phyloP scores from a whole-genome alignment of 2,888 invertebrate species.

The Pseudolycoriella hygida region DNA sequence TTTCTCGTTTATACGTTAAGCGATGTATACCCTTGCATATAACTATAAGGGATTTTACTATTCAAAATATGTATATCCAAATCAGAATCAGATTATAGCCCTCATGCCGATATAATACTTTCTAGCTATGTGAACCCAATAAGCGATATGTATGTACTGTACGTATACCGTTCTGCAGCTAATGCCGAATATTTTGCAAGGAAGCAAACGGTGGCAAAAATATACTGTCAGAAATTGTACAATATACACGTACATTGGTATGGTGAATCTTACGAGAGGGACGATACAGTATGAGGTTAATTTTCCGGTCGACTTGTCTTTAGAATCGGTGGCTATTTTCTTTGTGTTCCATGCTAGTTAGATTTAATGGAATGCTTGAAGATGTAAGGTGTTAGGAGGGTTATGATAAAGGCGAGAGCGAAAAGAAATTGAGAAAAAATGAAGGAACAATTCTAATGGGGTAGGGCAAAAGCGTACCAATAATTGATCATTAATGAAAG shows the following conservation, averaged over 20 bases:
- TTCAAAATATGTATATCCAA: conserved; percentile 1
- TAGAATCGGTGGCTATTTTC: background rate
- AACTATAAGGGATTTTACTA: background rate
- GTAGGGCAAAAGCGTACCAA: too few relatives aligned
- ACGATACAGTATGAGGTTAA: conserved; percentile 14
- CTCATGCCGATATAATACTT: background rate
- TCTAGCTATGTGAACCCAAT: background rate
- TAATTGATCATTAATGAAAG: too few relatives aligned
- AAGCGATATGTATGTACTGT: background rate
- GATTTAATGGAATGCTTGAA: too few relatives aligned
- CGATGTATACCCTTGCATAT: background rate
- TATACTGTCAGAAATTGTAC: background rate
- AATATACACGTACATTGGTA: background rate
- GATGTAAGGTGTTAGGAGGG: too few relatives aligned
- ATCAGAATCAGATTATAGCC: conserved; percentile 5
- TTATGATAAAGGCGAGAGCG: too few relatives aligned
- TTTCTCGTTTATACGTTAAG: background rate
- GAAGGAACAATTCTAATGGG: too few relatives aligned
- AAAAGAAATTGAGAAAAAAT: too few relatives aligned
- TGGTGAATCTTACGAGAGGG: background rate
- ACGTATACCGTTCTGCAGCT: background rate
- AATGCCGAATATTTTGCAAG: background rate
- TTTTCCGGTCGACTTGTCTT: conserved; percentile 17
- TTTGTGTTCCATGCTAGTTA: background rate
- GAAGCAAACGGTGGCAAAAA: conserved; percentile 2